phyloP scores from a whole-genome alignment of 53 echinoderm and acorn worm species.

The Glandiceps talaboti region DNA sequence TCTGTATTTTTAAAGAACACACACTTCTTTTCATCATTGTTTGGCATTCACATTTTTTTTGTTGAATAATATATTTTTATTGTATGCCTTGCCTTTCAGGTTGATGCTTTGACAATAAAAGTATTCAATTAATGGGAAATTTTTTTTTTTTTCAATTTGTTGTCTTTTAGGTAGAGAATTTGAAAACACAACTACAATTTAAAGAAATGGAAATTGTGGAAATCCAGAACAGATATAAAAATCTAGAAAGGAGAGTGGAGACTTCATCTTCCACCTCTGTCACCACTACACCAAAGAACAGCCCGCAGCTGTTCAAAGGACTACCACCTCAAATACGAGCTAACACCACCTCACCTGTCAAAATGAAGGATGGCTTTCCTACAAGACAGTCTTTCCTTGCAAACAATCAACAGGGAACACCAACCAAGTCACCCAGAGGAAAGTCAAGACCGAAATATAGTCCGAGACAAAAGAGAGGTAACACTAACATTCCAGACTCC shows the following conservation, averaged over 20 bases:
- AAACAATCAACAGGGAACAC: slow-evolving; percentile 6
- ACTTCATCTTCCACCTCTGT: slow-evolving; percentile 3
- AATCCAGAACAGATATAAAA: slow-evolving; percentile 45
- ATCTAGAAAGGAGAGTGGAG: slow-evolving; percentile 28
- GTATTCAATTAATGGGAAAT: too few relatives aligned
- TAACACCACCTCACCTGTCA: background rate
- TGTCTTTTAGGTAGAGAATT: slow-evolving; percentile 44
- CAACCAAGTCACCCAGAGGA: background rate
- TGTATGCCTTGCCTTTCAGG: too few relatives aligned
- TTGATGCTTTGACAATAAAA: too few relatives aligned
- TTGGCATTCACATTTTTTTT: too few relatives aligned
- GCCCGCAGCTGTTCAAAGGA: background rate
- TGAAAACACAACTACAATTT: slow-evolving; percentile 85
- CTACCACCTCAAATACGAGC: background rate
- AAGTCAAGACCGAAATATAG: background rate
- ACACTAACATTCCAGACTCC: too few relatives aligned
- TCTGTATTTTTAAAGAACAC: too few relatives aligned
- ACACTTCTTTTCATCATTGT: too few relatives aligned
- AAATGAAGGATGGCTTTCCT: slow-evolving; percentile 36
- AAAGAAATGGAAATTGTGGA: slow-evolving; percentile 79
- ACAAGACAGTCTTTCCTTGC: slow-evolving; percentile 69
- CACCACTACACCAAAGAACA: background rate
- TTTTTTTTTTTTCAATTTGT: too few relatives aligned
- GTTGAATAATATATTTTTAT: too few relatives aligned
- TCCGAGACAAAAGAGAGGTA: too few relatives aligned